These are phyloP conservation scores for Meloe dianella DNA, from an alignment of 2,888 invertebrate genomes.

Conservation along the genomic window DNA sequence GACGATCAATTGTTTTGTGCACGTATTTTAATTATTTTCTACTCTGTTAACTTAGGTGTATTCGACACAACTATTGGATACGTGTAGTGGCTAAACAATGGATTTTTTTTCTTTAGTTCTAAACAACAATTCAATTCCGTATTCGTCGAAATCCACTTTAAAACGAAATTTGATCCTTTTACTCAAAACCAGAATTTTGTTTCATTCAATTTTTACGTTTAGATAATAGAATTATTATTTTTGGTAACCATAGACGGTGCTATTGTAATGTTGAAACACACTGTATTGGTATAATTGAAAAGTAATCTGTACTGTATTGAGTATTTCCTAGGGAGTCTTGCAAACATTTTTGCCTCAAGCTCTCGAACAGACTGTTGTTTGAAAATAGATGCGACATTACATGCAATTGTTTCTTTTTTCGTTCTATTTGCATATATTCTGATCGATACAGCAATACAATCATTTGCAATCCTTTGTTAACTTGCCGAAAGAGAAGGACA, in stretches of 20 bases:
- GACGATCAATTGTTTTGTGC: constrained; percentile 34
- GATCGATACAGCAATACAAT: background rate
- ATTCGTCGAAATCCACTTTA: background rate
- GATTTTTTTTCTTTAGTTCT: background rate
- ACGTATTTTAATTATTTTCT: constrained; percentile 40
- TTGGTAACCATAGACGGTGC: too few relatives aligned
- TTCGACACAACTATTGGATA: background rate
- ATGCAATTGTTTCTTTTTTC: background rate
- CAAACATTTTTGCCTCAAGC: too few relatives aligned
- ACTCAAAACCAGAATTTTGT: background rate
- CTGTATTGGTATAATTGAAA: too few relatives aligned
- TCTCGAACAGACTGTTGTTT: background rate
- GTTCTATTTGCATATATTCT: background rate
- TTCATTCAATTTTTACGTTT: too few relatives aligned
- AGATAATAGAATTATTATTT: too few relatives aligned
- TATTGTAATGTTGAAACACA: too few relatives aligned
- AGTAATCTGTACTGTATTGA: too few relatives aligned
- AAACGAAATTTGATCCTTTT: background rate
- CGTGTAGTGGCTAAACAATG: background rate
- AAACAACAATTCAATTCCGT: background rate
- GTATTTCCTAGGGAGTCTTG: too few relatives aligned
- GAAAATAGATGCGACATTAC: background rate
- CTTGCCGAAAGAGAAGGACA: background rate
- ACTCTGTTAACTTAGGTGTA: background rate
- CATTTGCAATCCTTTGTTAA: background rate